A percentile compares a stretch with the other conserved stretches of the same genome.
These are phyloP conservation scores for Stegostoma tigrinum DNA, from an alignment of 2,113 vertebrate species.

Conservation along the genomic window DNA sequence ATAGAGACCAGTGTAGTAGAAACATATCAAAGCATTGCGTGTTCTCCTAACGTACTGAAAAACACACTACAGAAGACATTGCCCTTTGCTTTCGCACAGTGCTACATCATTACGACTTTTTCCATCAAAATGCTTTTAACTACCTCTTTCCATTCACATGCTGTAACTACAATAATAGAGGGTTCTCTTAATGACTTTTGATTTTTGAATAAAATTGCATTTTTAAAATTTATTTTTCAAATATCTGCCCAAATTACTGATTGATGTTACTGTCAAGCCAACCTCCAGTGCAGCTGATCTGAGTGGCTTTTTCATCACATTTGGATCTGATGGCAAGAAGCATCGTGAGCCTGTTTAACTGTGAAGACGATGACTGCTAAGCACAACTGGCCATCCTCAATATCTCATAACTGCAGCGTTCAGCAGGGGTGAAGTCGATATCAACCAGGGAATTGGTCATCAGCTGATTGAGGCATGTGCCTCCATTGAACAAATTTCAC, in stretches of 20 bases:
- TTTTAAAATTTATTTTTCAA: neutral
- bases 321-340: neutral
- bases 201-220: neutral
- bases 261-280: neutral
- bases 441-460: too few species aligned
- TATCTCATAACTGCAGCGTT: neutral
- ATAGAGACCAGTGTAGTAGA: neutral
- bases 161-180: neutral
- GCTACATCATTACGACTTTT: neutral
- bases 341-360: neutral
- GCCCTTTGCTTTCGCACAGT: neutral
- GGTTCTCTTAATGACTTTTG: neutral
- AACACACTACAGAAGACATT: neutral
- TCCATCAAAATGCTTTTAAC: slow-evolving; percentile 31
- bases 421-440: neutral
- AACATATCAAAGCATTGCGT: slow-evolving; percentile 16
- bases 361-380: neutral
- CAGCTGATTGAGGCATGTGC: neutral
- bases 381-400: neutral
- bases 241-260: neutral
- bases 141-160: slow-evolving; percentile 16
- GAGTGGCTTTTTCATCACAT: neutral
- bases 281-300: neutral
- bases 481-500: neutral
- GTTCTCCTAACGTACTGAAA: neutral